Evolutionary conservation across 2,888 invertebrate genomes (phyloP).

Genomic region (Drosophila nr. medialis): DNA sequence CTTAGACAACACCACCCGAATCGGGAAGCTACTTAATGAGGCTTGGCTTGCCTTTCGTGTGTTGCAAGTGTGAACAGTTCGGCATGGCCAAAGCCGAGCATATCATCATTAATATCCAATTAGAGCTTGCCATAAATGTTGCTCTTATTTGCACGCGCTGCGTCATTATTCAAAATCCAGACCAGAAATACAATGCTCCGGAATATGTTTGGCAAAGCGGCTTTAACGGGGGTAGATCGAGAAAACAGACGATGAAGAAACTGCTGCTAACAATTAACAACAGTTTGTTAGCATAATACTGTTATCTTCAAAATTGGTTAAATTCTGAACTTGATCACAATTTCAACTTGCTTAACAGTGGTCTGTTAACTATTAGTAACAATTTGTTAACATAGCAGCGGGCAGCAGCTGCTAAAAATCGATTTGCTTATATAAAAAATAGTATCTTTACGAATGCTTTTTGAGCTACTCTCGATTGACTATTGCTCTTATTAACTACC

Average conservation of each 20-base stretch:
- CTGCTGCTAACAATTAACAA: not conserved
- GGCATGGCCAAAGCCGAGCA: constrained; percentile 44
- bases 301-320: not conserved
- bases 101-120: constrained; percentile 77
- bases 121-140: constrained; percentile 71
- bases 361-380: not conserved
- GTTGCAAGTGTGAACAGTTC: constrained; percentile 53
- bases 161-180: constrained; percentile 67
- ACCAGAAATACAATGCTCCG: constrained; percentile 24
- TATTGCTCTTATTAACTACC: constrained; percentile 56
- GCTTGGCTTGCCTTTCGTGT: constrained; percentile 20
- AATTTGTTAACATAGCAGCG: not conserved
- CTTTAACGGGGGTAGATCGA: constrained; percentile 11
- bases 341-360: not conserved
- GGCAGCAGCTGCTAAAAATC: not conserved
- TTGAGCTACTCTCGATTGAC: constrained; percentile 37
- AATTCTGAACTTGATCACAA: not conserved
- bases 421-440: not conserved
- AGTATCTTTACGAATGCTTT: constrained; percentile 11
- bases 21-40: constrained; percentile 55
- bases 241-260: not conserved
- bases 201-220: constrained; percentile 11
- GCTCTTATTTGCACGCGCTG: constrained; percentile 71
- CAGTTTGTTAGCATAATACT: not conserved
- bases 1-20: constrained; percentile 50